Conservation (phyloP, 2,888 invertebrate genomes). For the Melieria picta region DNA sequence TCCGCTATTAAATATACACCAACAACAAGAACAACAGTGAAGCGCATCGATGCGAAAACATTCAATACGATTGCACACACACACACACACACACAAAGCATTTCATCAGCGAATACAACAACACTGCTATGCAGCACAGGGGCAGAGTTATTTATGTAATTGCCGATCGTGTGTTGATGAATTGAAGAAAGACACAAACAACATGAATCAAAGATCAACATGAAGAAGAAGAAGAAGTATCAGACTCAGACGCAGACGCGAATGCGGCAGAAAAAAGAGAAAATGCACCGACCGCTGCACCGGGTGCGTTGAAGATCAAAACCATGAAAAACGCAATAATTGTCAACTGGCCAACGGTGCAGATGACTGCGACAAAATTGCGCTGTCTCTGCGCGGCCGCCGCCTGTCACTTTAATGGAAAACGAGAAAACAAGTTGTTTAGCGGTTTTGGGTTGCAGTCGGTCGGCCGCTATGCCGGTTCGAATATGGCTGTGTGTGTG, state of each 20-base stretch:
- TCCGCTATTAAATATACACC: background rate
- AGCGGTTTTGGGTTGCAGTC: constrained; percentile 31
- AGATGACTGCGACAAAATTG: background rate
- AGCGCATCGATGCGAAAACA: background rate
- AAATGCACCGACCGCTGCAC: background rate
- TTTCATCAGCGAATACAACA: background rate
- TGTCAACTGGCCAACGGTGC: constrained; percentile 25
- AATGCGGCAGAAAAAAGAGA: too few species aligned
- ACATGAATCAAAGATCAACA: background rate
- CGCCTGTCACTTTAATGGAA: constrained; percentile 30
- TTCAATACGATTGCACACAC: background rate
- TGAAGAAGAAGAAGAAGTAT: too few species aligned
- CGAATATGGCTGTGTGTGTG: background rate
- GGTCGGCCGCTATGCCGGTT: constrained; percentile 7
- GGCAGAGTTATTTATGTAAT: background rate
- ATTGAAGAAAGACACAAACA: background rate
- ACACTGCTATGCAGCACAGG: background rate
- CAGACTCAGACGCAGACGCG: too few species aligned
- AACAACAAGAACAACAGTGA: constrained; percentile 15
- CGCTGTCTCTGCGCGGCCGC: background rate
- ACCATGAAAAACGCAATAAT: constrained; percentile 33
- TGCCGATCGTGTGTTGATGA: constrained; percentile 1
- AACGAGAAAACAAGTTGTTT: constrained; percentile 27
- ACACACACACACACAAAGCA: background rate
- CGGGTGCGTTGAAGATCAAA: constrained; percentile 18